Evolutionary conservation across 2,888 invertebrate genomes (phyloP).

Genomic region (Anthophora plumipes): DNA sequence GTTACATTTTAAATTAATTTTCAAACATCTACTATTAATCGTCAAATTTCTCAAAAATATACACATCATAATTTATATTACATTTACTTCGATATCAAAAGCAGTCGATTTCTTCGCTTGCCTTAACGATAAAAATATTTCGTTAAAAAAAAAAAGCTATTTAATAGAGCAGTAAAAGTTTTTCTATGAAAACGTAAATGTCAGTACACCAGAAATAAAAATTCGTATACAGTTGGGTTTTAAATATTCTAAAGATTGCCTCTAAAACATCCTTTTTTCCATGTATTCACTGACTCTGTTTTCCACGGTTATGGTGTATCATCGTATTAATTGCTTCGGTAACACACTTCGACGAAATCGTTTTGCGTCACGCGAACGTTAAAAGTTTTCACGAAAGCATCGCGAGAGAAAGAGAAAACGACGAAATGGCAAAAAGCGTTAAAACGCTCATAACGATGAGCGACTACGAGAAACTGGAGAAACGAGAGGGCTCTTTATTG

Average conservation of each 20-base stretch:
- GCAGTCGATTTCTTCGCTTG: too few relatives aligned
- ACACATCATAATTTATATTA: too few relatives aligned
- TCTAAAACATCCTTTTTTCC: not conserved
- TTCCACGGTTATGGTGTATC: not conserved
- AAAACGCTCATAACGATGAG: constrained; percentile 44
- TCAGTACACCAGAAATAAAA: too few relatives aligned
- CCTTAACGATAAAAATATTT: too few relatives aligned
- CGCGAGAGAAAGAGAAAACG: not conserved
- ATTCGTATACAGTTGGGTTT: not conserved
- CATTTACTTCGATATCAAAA: too few relatives aligned
- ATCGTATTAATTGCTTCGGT: constrained; percentile 28
- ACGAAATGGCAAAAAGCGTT: constrained; percentile 33
- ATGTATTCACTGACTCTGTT: not conserved
- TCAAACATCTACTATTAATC: too few relatives aligned
- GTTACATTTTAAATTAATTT: too few relatives aligned
- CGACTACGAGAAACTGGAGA: constrained; percentile 26
- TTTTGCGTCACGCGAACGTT: constrained; percentile 15
- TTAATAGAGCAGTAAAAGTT: too few relatives aligned
- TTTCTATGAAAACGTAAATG: too few relatives aligned
- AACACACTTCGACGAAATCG: constrained; percentile 32
- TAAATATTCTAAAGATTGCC: not conserved
- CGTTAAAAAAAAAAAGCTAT: too few relatives aligned
- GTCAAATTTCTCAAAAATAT: too few relatives aligned
- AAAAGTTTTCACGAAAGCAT: constrained; percentile 29
- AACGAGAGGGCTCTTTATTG: constrained; percentile 36